phyloP scores from a whole-genome alignment of 2,888 invertebrate genomes.

The Caenorhabditis sinica region DNA sequence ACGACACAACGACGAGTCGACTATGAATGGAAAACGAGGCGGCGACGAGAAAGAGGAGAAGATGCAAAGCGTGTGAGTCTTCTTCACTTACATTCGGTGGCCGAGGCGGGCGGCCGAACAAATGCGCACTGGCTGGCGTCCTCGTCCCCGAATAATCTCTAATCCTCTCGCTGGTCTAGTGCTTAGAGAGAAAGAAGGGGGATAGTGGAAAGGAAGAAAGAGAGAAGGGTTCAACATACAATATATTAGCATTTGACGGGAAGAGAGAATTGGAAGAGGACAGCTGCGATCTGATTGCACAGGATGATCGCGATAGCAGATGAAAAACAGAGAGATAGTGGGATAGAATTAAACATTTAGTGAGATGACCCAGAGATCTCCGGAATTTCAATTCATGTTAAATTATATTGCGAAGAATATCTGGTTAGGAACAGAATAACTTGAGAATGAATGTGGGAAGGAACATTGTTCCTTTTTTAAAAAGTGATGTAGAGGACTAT shows the following conservation, averaged over 20 bases:
- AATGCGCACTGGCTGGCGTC: constrained; percentile 16
- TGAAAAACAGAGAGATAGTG: constrained; percentile 2
- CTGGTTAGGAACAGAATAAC: background rate
- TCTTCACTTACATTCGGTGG: constrained; percentile 11
- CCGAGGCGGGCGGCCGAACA: constrained; percentile 38
- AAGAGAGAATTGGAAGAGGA: constrained; percentile 11
- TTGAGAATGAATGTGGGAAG: background rate
- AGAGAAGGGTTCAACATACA: constrained; percentile 15
- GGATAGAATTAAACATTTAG: background rate
- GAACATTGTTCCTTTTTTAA: background rate
- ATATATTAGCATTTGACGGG: constrained; percentile 23
- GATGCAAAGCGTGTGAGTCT: constrained; percentile 49
- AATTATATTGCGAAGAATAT: background rate
- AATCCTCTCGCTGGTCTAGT: constrained; percentile 19
- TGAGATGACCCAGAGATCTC: constrained; percentile 15
- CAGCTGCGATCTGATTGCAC: constrained; percentile 61
- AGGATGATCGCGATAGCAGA: constrained; percentile 28
- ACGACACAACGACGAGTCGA: constrained; percentile 53
- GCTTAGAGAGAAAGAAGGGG: background rate
- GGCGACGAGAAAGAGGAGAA: constrained; percentile 47
- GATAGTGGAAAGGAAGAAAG: background rate
- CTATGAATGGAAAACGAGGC: constrained; percentile 63
- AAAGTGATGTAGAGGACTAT: background rate
- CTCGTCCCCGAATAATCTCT: constrained; percentile 44
- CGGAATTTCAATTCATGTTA: background rate